Base-by-base conservation (phyloP, 2,888 invertebrate species). In the Margaritifera margaritifera region DNA sequence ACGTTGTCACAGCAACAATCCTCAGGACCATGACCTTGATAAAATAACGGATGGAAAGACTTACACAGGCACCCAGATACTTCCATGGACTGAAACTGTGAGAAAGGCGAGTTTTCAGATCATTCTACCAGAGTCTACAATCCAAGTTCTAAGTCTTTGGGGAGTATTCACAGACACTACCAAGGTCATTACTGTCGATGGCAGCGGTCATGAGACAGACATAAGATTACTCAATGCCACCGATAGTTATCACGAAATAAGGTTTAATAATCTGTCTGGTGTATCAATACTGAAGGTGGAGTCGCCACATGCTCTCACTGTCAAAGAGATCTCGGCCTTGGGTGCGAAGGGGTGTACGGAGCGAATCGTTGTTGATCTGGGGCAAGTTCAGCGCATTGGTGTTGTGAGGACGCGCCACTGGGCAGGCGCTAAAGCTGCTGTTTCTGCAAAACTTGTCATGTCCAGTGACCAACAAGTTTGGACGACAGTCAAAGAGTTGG, bases 381-480 rank as follows among this genome's bases (percentile, higher is more conserved):
- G 80, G 18, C 18, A 58, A 0, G 11, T 50, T 1, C 60, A 71
- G 24, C 55, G 59, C 18, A 70, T 82, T 24, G 79, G 78, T 5
- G 72, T 67, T 1, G 68, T 82, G 19, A 66, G 78, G 24, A 75
- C 80, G 5, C 67, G 80, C 0, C 79, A 80, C 57, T 80, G 80
- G 82, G 74, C 80, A 2, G 80, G 82, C 20, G 58, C 65, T 11
- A 69, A 72, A 24, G 50, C 75, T 15, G 74, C 77, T 5, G 51
- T 60, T 19, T 55, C 66, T 15, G 53, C 77, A n/a, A 66, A 60
- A 19, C 57, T 82, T n/a, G 55, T 66, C 31, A 62, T 71, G n/a
- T 82, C 82, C 15, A 24, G 50, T 15, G 75, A 80, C 59, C 74
- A 75, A 6, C 24, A 55, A 1, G 69, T 62, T 0, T 82, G 80